Evolutionary conservation across 2,113 vertebrate species (phyloP), one percentile per base, ranked within the genome.

Genomic region (Sus scrofa): DNA sequence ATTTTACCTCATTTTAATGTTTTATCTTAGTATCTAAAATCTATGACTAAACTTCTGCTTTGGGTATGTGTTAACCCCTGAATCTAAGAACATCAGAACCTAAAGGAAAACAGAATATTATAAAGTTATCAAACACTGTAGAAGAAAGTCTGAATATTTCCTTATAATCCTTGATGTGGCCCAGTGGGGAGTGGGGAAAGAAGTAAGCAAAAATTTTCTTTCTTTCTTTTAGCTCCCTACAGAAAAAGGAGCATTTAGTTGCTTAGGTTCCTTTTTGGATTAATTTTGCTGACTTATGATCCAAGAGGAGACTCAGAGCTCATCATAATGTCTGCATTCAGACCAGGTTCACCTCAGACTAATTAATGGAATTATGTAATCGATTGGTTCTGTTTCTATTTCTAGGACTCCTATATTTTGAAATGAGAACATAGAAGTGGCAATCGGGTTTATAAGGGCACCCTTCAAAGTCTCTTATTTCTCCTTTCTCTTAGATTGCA

Each of bases 301-400:
- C 63, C 26, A 73, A 32, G 32, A 32, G 52, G 39, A 84, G 56
- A 92, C 67, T 86, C n/a, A 70, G 54, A 96, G 32, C 50, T 94
- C 37, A 11, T 62, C 24, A 7, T 68, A 60, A 84, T 56, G 70
- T 44, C 65, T 84, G 20, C 15, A 30, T 96, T 95, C 68, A 96
- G 84, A 24, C 32, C n/a, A 87, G 77, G 5, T 96, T 96, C 89
- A 88, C 60, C 71, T 96, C 71, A 83, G 82, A 96, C 65, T 95
- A 95, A 97, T 98, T 95, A 98, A 94, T 85, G n/a, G 78, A 88
- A 87, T 78, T 39, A 94, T 62, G 81, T 92, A 98, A 97, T 95
- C 8, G 44, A 94, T 97, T 30, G 30, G 58, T 87, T 89, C 44
- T 86, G 62, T 94, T 98, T 95, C 95, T 97, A 88, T 97, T 97